Evolutionary conservation across 2,888 invertebrate species (phyloP), one percentile per base, ranked within the genome.

Genomic region (Andrena bicolor): DNA sequence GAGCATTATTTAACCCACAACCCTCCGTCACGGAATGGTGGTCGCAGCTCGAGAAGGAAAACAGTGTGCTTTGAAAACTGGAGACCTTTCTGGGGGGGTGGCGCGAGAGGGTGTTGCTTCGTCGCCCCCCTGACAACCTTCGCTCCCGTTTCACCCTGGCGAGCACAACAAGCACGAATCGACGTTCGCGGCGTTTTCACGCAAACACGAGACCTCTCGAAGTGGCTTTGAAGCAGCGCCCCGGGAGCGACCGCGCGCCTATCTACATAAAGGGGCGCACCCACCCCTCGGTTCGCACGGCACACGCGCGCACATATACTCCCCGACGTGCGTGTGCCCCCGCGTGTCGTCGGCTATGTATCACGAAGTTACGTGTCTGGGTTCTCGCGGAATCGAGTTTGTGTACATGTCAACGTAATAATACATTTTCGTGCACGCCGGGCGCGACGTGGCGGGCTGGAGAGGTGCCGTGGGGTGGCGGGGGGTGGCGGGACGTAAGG

Each of bases 341-440:
- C 35, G 28, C 35, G 4, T 20, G 26, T 60, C 49, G 23, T 35
- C 75, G 73, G 79, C 83, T 82, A 86, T 89, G 83, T 86, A 85
- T 88, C 83, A 86, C 84, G 76, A 85, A 83, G 88, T 88, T 86
- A 88, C 86, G 87, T 87, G 88, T 88, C 85, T 84, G 84, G 86
- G 90, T 86, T 89, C 86, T 85, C 86, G 75, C 73, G 86, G 76
- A 88, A 85, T 89, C 85, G 88, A 90, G 88, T 90, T 89, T 88
- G 88, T 86, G 85, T 88, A 88, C 88, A 86, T 86, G 89, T 88
- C 90, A 88, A 88, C 87, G 88, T 87, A 89, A 90, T 88, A 90
- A 90, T 89, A 86, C 89, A 89, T 88, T 89, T 88, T 88, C 86
- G 84, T 76, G 64, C 64, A 76, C 70, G 68, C 81, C 63, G 65